Evolutionary conservation across 2,113 vertebrate species (phyloP), one percentile per base, ranked within the genome.

Genomic region (Chitala chitala): DNA sequence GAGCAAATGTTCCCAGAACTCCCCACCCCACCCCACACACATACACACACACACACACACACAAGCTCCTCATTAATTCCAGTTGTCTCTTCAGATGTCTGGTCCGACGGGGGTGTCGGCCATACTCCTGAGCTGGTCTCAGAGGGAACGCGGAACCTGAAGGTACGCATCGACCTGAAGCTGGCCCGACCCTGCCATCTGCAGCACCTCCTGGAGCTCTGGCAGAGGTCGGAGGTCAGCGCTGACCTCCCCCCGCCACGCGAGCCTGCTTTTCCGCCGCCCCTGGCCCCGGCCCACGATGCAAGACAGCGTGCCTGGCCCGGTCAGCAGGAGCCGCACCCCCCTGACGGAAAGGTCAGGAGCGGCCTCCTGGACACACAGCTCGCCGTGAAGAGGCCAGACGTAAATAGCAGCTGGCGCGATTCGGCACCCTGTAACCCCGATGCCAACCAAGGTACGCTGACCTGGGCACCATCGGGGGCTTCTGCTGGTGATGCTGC

Each of bases 161-260:
- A 98, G 85, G 96, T 99, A 87, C 95, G 96, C 88, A 98, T 99
- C 82, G 96, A 98, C 92, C 93, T 99, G 86, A 92, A 97, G 82
- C 96, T 97, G 82, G 95, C 95, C 92, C 97, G 96, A 81, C 94
- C 95, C 84, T 79, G 87, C 82, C 84, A 95, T 92, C 81, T 94
- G 92, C 82, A 91, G 87, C 90, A 95, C 83, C 88, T 93, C 88
- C 91, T 93, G 89, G 93, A 95, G 89, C 91, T 92, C 58, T 93
- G 92, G 92, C 92, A 87, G 88, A 91, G 76, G 87, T 85, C 76
- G 85, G 90, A 83, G 89, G 64, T 73, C 79, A 48, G 13, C 33
- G 17, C 31, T 86, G 87, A 90, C 90, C 83, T 83, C 88, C 90
- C 90, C 84, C 84, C 31, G 59, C 59, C 33, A n/a, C 8, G 15